Evolutionary conservation across 2,113 vertebrate genomes (phyloP), one percentile per base, ranked within the genome.

Genomic region (Phaetusa simplex): DNA sequence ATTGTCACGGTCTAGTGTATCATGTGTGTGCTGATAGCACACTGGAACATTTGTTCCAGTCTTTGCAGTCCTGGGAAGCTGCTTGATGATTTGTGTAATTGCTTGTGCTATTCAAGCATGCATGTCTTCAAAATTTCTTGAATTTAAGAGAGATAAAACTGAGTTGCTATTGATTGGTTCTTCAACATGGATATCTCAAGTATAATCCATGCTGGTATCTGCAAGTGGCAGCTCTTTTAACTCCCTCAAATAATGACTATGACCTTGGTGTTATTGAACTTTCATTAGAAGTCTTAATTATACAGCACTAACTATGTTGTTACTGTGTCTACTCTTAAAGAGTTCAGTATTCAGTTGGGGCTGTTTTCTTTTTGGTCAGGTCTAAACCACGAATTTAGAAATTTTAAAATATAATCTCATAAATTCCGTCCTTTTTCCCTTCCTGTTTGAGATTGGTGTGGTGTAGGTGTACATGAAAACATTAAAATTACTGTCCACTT

Each of bases 31-130:
- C 76, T 97, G 90, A 94, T 62, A 67, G 73, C 18, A 83, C 79
- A 85, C 38, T 74, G 71, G 67, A 97, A 93, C 64, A 95, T 91
- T 97, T 90, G 38, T 94, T 94, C 38, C 72, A 79, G 67, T 94
- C 95, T 95, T 96, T 94, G 67, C 84, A 93, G 91, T 50, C 77
- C 77, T 94, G 89, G 79, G 83, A 97, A 97, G 38, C 7, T 18
- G 47, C 82, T 97, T 97, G 79, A 96, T 97, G 76, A 86, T 97
- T 97, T 97, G 77, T 97, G 90, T 96, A 98, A 97, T 95, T 98
- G 94, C 77, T 94, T 90, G 85, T 95, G 78, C 91, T 98, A 96
- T 86, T 98, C 82, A 97, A 97, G 85, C 91, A 97, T 14, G 4
- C 42, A 82, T 94, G 45, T 95, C 92, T 97, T 97, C 87, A 97